Evolutionary conservation across 2,113 vertebrate species (phyloP), one percentile per base, ranked within the genome.

Genomic region (Piprites chloris): DNA sequence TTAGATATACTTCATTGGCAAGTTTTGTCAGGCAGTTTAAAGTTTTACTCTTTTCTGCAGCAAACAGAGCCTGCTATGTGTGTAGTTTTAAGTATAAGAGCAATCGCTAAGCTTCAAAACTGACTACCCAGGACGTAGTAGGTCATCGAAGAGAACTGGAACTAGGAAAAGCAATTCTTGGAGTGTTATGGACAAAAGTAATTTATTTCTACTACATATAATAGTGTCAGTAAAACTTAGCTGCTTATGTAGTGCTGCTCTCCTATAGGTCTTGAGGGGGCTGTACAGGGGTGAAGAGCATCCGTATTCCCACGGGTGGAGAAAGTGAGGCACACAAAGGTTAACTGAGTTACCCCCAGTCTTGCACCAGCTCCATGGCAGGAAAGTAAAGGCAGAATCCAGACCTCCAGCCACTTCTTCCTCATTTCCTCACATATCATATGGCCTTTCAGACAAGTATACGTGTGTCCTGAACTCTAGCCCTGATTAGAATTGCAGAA

Each of bases 1-100:
- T 96, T 96, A 97, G 96, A 97, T 97, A 97, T 95, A 97, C 96
- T 96, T 97, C 92, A 97, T 97, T 97, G 97, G 98, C 97, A 98
- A 97, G 83, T 97, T 95, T 98, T 97, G 96, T 97, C 98, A 98
- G 98, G 98, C 98, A 98, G 98, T 98, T 98, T 98, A 97, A 98
- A 98, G 98, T 98, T 98, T 98, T 97, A 95, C 91, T 96, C 96
- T 98, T 98, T 98, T 98, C 98, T 98, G 98, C 97, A 96, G 97
- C 97, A 97, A 97, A 97, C 95, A 97, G 97, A 98, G 97, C 97
- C 97, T 85, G 44, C 73, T 91, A 85, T 52, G 90, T 97, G 91
- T 96, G 90, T 96, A 56, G 72, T 96, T 91, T 56, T 69, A 96
- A 93, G 74, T 79, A 91, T 88, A 47, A 85, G 17, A 92, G 92